A percentile compares a stretch with the other conserved stretches of the same genome.
These are phyloP conservation scores for Hedya salicella DNA, from an alignment of 2,888 invertebrate genomes.

Conservation along the genomic window DNA sequence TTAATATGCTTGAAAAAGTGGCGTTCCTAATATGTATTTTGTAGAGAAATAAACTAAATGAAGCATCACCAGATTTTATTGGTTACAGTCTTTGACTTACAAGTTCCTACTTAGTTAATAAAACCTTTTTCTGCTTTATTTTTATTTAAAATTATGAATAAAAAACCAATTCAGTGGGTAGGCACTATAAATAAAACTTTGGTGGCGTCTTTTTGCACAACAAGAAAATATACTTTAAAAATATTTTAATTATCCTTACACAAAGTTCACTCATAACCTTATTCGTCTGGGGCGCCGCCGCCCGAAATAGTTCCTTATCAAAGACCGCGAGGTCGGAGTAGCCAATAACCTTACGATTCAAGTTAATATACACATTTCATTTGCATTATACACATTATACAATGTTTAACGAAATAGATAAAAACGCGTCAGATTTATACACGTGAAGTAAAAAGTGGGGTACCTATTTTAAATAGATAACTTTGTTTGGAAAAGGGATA, in stretches of 20 bases:
- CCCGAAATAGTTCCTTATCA: constrained; percentile 67
- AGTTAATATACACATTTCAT: constrained; percentile 30
- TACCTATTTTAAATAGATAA: background rate
- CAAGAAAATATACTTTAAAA: background rate
- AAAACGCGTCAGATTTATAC: constrained; percentile 3
- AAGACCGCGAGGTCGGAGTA: constrained; percentile 35
- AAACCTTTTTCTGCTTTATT: no score
- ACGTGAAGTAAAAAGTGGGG: background rate
- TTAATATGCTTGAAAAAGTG: no score
- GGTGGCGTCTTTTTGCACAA: background rate
- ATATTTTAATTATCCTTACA: constrained; percentile 9
- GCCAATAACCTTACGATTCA: constrained; percentile 39
- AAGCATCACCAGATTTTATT: no score
- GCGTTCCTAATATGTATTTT: no score
- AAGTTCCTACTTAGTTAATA: no score
- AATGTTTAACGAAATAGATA: constrained; percentile 7
- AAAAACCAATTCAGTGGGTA: no score
- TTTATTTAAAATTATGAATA: no score
- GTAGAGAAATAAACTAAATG: no score
- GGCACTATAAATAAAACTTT: background rate
- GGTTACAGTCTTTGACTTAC: no score
- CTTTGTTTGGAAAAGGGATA: background rate
- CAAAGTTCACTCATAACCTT: constrained; percentile 57
- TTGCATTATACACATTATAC: constrained; percentile 28
- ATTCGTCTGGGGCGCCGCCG: constrained; percentile 49